Conservation (phyloP, 2,113 vertebrate genomes). For the Crotalus helleri region DNA sequence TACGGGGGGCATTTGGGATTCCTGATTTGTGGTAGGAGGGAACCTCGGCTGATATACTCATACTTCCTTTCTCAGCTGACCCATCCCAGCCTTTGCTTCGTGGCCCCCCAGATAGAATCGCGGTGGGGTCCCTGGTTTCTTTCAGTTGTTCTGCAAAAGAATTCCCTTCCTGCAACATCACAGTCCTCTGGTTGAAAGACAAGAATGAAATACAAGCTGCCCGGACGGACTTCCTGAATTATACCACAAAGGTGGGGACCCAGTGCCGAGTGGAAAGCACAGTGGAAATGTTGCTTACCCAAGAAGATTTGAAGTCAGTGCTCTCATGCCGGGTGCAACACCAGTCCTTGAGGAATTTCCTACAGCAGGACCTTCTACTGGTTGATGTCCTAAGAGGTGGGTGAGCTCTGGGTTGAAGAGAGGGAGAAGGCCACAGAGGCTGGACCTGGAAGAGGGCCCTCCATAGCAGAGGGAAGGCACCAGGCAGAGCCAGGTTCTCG, state of each 20-base stretch:
- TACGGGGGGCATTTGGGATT: not conserved
- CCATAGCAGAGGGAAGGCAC: not conserved
- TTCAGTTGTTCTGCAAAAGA: slow-evolving; percentile 46
- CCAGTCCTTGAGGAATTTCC: rapidly evolving
- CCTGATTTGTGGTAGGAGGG: not conserved
- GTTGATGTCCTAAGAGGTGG: slow-evolving; percentile 35
- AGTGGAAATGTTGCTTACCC: not conserved
- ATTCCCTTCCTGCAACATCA: slow-evolving; percentile 44
- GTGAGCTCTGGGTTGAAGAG: not conserved
- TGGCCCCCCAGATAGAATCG: rapidly evolving
- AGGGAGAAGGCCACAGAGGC: not conserved
- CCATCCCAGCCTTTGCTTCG: not conserved
- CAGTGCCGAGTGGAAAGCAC: not conserved
- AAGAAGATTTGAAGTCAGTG: not conserved
- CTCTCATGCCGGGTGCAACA: slow-evolving; percentile 15
- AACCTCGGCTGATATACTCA: not conserved
- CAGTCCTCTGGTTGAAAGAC: slow-evolving; percentile 47
- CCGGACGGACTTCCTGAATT: not conserved
- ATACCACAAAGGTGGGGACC: not conserved
- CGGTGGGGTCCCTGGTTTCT: rapidly evolving
- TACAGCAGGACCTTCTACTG: not conserved
- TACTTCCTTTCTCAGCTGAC: slow-evolving; percentile 16
- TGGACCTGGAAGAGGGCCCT: not conserved
- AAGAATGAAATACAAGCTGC: rapidly evolving
- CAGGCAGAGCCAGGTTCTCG: not conserved